These are phyloP conservation scores for Microplitis demolitor DNA, from an alignment of 1,140 invertebrate species.

Conservation along the genomic window DNA sequence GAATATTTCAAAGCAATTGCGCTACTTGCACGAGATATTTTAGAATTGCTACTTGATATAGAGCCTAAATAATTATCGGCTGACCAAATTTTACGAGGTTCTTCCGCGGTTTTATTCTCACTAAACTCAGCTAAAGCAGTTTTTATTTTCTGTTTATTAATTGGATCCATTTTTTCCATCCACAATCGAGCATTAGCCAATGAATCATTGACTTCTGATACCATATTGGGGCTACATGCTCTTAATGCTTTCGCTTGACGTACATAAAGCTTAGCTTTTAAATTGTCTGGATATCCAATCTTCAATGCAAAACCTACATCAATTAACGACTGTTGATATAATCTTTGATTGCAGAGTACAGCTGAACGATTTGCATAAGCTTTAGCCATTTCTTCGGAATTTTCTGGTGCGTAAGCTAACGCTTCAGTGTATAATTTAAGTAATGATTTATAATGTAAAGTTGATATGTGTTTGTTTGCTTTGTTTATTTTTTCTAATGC, in stretches of 20 bases:
- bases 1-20: neutral
- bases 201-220: neutral
- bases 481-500: too few species aligned
- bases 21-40: neutral
- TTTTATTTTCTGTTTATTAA: neutral
- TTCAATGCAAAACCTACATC: constrained; percentile 19
- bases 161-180: neutral
- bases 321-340: constrained; percentile 8
- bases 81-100: neutral
- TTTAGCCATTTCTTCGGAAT: constrained; percentile 6
- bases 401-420: constrained; percentile 2
- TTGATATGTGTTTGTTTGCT: too few species aligned
- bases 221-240: neutral
- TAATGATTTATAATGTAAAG: too few species aligned
- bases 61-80: neutral
- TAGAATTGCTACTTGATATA: neutral
- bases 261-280: constrained; percentile 2
- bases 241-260: neutral
- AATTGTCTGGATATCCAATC: neutral
- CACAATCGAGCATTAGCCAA: neutral
- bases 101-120: neutral
- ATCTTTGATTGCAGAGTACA: neutral
- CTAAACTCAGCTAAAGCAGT: neutral
- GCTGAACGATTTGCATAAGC: constrained; percentile 22
- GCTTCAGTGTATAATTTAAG: constrained; percentile 8